Evolutionary conservation across 2,888 invertebrate species (phyloP).

Genomic region (Crepidodera aurea): DNA sequence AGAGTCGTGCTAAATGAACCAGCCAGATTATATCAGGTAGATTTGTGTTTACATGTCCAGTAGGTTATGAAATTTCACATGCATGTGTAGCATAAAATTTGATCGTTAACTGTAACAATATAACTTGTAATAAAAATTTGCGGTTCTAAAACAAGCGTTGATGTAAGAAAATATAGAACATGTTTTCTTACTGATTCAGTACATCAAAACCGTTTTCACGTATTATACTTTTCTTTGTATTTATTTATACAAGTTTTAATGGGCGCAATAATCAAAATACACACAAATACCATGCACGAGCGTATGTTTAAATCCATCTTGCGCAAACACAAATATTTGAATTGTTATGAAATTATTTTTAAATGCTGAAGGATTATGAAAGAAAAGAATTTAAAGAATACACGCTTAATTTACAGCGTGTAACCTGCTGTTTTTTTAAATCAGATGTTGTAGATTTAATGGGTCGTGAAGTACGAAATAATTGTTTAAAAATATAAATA

Average conservation of each 20-base stretch:
- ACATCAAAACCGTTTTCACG: neutral
- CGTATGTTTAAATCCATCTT: slow-evolving; percentile 1
- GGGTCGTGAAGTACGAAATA: too few species aligned
- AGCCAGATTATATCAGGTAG: too few species aligned
- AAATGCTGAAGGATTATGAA: slow-evolving; percentile 2
- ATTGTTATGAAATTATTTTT: slow-evolving; percentile 20
- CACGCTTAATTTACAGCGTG: neutral
- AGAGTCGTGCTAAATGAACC: too few species aligned
- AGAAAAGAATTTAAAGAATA: neutral
- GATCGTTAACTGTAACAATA: too few species aligned
- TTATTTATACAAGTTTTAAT: neutral
- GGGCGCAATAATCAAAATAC: slow-evolving; percentile 5
- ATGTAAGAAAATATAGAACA: neutral
- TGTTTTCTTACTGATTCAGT: neutral
- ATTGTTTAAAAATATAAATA: too few species aligned
- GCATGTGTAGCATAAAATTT: too few species aligned
- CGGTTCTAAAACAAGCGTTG: neutral
- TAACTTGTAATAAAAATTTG: neutral
- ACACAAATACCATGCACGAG: slow-evolving; percentile 2
- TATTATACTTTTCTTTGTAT: neutral
- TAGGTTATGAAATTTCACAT: too few species aligned
- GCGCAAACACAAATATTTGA: slow-evolving; percentile 24
- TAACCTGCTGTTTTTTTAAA: neutral
- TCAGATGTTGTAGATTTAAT: too few species aligned
- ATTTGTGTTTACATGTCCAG: too few species aligned